A percentile compares a stretch with the other conserved stretches of the same genome.
Evolutionary conservation across 2,888 invertebrate species (phyloP).

Genomic region (Scaptomyza cyrtandrae): DNA sequence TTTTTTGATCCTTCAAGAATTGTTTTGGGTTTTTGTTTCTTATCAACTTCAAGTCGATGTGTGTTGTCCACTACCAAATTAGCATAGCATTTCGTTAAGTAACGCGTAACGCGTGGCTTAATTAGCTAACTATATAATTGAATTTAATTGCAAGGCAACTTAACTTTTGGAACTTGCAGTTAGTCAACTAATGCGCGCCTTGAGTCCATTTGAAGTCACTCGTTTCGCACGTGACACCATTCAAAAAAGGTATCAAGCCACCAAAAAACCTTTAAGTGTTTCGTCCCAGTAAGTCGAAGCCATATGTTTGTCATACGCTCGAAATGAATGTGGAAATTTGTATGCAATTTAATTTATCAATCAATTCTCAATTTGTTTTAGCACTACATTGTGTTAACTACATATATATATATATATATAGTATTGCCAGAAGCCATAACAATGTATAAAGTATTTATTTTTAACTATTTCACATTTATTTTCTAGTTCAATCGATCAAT

Average conservation of each 20-base stretch:
- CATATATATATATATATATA: background rate
- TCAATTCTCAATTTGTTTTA: background rate
- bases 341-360: no score
- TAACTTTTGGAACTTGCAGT: constrained; percentile 39
- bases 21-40: no score
- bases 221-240: constrained; percentile 60
- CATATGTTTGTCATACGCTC: no score
- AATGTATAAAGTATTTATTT: background rate
- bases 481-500: constrained; percentile 9
- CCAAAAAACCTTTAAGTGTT: no score
- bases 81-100: background rate
- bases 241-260: constrained; percentile 1
- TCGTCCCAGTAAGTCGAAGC: no score
- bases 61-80: no score
- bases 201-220: constrained; percentile 24
- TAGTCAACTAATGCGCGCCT: constrained; percentile 69
- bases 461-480: background rate
- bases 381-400: background rate
- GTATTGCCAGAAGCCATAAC: background rate
- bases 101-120: constrained; percentile 52
- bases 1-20: no score
- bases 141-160: constrained; percentile 66
- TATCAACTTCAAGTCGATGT: no score
- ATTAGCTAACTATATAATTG: constrained; percentile 72
- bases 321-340: background rate